Base-by-base conservation (phyloP, 1,140 invertebrate genomes). In the Tetraneura akinire region DNA sequence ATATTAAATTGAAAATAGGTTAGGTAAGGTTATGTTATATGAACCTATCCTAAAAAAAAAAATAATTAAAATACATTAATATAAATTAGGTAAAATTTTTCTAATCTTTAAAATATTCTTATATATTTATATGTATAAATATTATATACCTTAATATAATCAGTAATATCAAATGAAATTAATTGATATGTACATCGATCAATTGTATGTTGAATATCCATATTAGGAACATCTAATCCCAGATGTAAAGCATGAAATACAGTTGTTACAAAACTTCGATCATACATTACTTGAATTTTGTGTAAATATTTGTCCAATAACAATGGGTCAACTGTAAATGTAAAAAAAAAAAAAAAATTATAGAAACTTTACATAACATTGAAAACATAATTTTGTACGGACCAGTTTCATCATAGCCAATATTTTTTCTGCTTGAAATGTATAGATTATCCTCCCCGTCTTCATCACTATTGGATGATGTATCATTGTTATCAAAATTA, bases 131-230 rank as follows among this genome's bases (percentile, higher is more conserved):
- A n/a, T n/a, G n/a, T n/a, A n/a, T n/a, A n/a, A n/a, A n/a, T n/a
- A n/a, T n/a, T 4, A 37, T 37, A 83, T 83, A 88, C 87, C 83
- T 88, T 86, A 5, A 91, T 84, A 84, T 91, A 93, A 81, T 91
- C 87, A 1, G 91, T 92, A 29, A 94, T 91, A 83, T 93, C 90
- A 80, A 92, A 90, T 84, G 93, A 91, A 47, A 91, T 86, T 1
- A 91, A 85, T 23, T 88, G 86, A 86, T 93, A 91, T 81, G 92
- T 89, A 84, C 92, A 93, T 82, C 92, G 90, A 83, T 91, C 89
- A 49, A 94, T 90, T n/a, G 91, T 91, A 23, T 89, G 88, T 81
- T 92, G 89, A 83, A 93, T 89, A 84, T 94, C 92, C 55, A 88
- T 85, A 23, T 86, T 86, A 82, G 90, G 88, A 8, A 93, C 84